Conservation (phyloP, 2,888 invertebrate species). For the Liodrosophila aerea region DNA sequence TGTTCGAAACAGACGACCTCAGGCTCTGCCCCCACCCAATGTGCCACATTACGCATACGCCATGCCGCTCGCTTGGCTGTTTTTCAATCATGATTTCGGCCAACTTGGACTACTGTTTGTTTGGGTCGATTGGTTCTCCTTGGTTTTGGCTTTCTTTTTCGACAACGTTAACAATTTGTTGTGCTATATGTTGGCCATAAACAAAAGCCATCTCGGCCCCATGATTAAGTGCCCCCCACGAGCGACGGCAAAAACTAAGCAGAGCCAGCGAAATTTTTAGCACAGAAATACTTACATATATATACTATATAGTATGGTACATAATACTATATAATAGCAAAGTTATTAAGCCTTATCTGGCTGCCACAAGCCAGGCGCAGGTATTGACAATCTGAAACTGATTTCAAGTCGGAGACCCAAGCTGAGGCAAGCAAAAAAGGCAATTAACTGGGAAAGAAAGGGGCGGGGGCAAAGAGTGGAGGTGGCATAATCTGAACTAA, state of each 20-base stretch:
- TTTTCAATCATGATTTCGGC: slow-evolving; percentile 43
- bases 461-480: too few species aligned
- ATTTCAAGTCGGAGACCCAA: too few species aligned
- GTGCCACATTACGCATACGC: slow-evolving; percentile 52
- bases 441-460: too few species aligned
- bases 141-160: slow-evolving; percentile 29
- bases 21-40: slow-evolving; percentile 1
- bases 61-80: slow-evolving; percentile 16
- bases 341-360: slow-evolving; percentile 37
- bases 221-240: slow-evolving; percentile 38
- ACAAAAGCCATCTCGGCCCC: slow-evolving; percentile 30
- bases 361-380: background rate
- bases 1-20: slow-evolving; percentile 25
- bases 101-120: slow-evolving; percentile 26
- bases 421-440: too few species aligned
- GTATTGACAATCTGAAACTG: too few species aligned
- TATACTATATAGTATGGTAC: background rate
- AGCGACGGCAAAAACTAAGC: background rate
- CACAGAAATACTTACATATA: slow-evolving; percentile 24
- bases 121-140: slow-evolving; percentile 57
- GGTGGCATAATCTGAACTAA: too few species aligned
- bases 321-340: slow-evolving; percentile 26
- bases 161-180: slow-evolving; percentile 53
- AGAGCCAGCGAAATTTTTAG: slow-evolving; percentile 11
- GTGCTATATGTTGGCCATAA: slow-evolving; percentile 29